Evolutionary conservation across 64 coral and sea anemone species (phyloP).

Genomic region (Hydrozoanthus tunicans): DNA sequence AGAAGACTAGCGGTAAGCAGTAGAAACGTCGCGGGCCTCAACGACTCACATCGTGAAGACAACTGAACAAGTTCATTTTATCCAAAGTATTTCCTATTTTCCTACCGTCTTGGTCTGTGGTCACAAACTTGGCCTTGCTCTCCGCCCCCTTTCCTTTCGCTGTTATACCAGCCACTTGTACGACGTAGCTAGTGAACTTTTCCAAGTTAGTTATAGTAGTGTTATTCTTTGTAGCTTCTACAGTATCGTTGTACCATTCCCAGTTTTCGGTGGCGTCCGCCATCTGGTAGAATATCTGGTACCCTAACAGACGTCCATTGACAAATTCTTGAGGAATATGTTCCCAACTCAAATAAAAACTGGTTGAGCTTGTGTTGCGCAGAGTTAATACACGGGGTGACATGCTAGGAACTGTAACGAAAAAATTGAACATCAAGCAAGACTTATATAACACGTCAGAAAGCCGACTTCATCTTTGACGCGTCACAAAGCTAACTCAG

Average conservation of each 20-base stretch:
- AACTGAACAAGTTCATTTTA: too few relatives aligned
- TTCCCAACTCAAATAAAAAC: slow-evolving; percentile 72
- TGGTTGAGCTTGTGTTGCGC: slow-evolving; percentile 80
- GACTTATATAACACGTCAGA: not conserved
- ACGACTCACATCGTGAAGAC: too few relatives aligned
- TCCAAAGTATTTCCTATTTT: not conserved
- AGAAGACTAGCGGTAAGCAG: too few relatives aligned
- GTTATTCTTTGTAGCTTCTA: slow-evolving; percentile 3
- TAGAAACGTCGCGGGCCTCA: too few relatives aligned
- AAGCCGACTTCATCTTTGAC: not conserved
- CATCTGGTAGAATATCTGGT: slow-evolving; percentile 67
- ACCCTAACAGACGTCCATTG: slow-evolving; percentile 84
- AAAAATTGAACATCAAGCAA: too few relatives aligned
- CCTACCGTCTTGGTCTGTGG: slow-evolving; percentile 92
- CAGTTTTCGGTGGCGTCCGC: not conserved
- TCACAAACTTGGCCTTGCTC: slow-evolving; percentile 61
- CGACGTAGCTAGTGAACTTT: slow-evolving; percentile 66
- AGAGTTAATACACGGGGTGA: slow-evolving; percentile 47
- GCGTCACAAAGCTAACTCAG: not conserved
- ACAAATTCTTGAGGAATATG: slow-evolving; percentile 53
- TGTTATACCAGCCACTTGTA: slow-evolving; percentile 84
- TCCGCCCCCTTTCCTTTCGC: slow-evolving; percentile 46
- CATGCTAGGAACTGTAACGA: slow-evolving; percentile 66
- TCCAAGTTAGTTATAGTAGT: slow-evolving; percentile 31
- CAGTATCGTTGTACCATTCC: slow-evolving; percentile 47